Base-by-base conservation (phyloP, 2,113 vertebrate species). In the Cheilinus undulatus region DNA sequence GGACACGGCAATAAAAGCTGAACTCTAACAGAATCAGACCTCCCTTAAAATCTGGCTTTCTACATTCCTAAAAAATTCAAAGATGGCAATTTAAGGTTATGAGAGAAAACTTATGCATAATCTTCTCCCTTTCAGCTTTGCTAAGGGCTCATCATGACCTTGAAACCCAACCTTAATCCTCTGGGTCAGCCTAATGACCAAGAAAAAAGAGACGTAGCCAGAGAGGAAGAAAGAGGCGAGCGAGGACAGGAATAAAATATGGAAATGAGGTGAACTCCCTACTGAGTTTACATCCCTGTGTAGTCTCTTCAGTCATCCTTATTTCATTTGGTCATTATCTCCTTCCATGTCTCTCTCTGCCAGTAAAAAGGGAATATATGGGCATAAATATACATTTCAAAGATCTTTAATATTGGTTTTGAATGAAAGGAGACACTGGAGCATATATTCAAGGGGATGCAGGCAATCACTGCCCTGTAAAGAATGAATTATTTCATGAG, bases 361-460 rank as follows among this genome's bases (percentile, higher is more conserved):
- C 54, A 72, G 65, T 69, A 51, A 66, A 46, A 32, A 72, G 48
- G 15, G 48, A 80, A 69, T 74, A 57, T 20, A 50, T 54, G 49
- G 32, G 59, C 59, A 36, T 42, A 76, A 51, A 78, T 81, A 71
- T 83, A 69, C 63, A 78, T 80, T 78, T 72, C 76, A 73, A 75
- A 78, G 38, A 48, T 27, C 63, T 72, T 83, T 69, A 58, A 49
- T 57, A 62, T 48, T 72, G 20, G 14, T 52, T 70, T 79, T 34
- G 49, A 73, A 76, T 76, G 22, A 77, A 63, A 50, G 45, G 54
- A 65, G 34, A 60, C 82, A 77, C 22, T 80, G 56, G 76, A 70
- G 34, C 17, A 48, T 50, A 58, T 23, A 17, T 53, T 36, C 19
- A 62, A 46, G 46, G 63, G 1, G 65, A 68, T 2, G 11, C 17